Evolutionary conservation across 1,140 invertebrate genomes (phyloP).

Genomic region (Cotesia vestalis): DNA sequence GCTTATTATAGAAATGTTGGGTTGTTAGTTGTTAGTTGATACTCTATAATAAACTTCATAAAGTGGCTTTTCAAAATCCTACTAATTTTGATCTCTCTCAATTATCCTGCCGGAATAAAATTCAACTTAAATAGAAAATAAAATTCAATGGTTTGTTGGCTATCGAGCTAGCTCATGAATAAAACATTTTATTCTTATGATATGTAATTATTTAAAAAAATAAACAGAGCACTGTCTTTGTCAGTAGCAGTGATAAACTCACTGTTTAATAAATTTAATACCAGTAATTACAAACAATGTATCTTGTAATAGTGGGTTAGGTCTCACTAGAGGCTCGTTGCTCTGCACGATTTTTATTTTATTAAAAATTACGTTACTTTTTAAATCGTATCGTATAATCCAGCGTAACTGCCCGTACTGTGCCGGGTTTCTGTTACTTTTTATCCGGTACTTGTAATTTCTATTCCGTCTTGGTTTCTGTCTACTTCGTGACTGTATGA

Average conservation of each 20-base stretch:
- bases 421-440: not conserved
- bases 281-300: not conserved
- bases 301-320: too few species aligned
- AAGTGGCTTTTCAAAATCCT: slow-evolving; percentile 4
- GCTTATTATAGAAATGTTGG: slow-evolving; percentile 4
- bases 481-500: slow-evolving; percentile 5
- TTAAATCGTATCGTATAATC: not conserved
- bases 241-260: not conserved
- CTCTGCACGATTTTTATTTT: too few species aligned
- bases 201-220: not conserved
- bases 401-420: too few species aligned
- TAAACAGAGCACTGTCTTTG: not conserved
- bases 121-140: not conserved
- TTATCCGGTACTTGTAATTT: not conserved
- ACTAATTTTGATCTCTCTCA: not conserved
- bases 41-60: slow-evolving; percentile 10
- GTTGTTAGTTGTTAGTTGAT: not conserved
- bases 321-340: too few species aligned
- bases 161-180: not conserved
- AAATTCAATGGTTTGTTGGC: not conserved
- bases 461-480: not conserved
- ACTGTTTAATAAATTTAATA: not conserved
- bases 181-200: not conserved
- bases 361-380: not conserved
- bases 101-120: not conserved